These are phyloP conservation scores for Priapulus caudatus DNA, from an alignment of 2,888 invertebrate genomes.

Conservation along the genomic window DNA sequence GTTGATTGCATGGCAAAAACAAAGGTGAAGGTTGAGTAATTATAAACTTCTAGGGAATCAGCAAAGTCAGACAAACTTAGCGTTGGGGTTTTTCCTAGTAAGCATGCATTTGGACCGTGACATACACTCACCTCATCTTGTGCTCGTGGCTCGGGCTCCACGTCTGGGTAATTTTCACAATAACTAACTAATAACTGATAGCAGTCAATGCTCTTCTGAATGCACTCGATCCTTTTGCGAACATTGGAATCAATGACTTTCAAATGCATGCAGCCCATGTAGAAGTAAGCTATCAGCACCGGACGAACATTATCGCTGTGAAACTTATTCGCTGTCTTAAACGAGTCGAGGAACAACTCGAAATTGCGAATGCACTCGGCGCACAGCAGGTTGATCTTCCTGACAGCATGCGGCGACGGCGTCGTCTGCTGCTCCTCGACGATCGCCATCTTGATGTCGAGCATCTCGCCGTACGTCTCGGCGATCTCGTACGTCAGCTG, in stretches of 20 bases:
- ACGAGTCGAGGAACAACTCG: conserved; percentile 17
- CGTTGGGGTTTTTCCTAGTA: no score
- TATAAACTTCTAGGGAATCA: no score
- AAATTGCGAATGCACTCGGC: conserved; percentile 52
- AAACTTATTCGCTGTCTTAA: conserved; percentile 25
- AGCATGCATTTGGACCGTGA: no score
- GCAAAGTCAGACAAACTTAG: no score
- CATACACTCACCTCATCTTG: no score
- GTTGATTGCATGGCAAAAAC: no score
- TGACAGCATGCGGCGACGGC: conserved; percentile 54
- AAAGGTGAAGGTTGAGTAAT: no score
- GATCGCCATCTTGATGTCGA: conserved; percentile 59
- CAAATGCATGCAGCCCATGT: conserved; percentile 58
- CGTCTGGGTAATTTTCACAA: no score
- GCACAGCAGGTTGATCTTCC: conserved; percentile 63
- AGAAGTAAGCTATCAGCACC: conserved; percentile 65
- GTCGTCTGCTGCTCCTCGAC: conserved; percentile 33
- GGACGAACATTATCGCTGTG: conserved; percentile 36
- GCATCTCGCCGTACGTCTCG: conserved; percentile 61
- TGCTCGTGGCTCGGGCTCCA: no score
- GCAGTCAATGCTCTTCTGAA: conserved; percentile 52
- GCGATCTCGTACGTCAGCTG: conserved; percentile 78
- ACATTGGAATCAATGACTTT: conserved; percentile 61
- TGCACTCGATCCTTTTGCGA: conserved; percentile 49
- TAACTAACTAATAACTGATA: conserved; percentile 39